These are phyloP conservation scores for Fopius arisanus DNA, from an alignment of 1,140 invertebrate species.

Conservation along the genomic window DNA sequence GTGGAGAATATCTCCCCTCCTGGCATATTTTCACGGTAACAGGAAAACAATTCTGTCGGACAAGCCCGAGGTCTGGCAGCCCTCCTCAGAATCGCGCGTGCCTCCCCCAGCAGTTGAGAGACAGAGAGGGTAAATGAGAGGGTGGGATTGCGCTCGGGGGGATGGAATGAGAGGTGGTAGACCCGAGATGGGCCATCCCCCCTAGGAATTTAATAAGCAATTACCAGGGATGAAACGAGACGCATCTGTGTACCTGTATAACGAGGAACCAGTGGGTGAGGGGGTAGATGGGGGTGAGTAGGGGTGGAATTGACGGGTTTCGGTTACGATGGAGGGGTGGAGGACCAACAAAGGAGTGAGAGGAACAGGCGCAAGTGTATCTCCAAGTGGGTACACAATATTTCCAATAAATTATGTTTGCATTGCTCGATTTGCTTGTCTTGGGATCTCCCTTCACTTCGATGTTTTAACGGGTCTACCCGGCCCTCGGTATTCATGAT, in stretches of 20 bases:
- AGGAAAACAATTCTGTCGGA: slow-evolving; percentile 60
- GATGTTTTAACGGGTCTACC: not conserved
- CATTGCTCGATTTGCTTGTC: slow-evolving; percentile 37
- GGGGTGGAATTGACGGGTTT: slow-evolving; percentile 16
- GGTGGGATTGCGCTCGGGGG: slow-evolving; percentile 19
- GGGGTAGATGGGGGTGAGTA: too few relatives aligned
- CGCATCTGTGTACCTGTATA: slow-evolving; percentile 54
- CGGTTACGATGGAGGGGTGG: slow-evolving; percentile 1
- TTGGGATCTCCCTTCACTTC: not conserved
- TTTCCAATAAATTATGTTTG: slow-evolving; percentile 51
- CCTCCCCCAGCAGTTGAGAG: not conserved
- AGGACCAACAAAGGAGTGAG: not conserved
- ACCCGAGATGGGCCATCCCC: slow-evolving; percentile 22
- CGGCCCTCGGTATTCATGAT: not conserved
- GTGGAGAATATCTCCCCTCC: slow-evolving; percentile 51
- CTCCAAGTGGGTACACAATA: slow-evolving; percentile 44
- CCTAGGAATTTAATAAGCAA: slow-evolving; percentile 57
- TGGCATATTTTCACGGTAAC: slow-evolving; percentile 59
- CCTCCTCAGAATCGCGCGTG: not conserved
- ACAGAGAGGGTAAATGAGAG: not conserved
- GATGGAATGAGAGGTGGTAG: slow-evolving; percentile 18
- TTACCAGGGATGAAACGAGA: slow-evolving; percentile 56
- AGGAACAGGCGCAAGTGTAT: slow-evolving; percentile 30
- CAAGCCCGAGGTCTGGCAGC: slow-evolving; percentile 29
- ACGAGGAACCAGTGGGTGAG: slow-evolving; percentile 25